Conservation (phyloP, 2,113 vertebrate species). For the Polypterus senegalus region DNA sequence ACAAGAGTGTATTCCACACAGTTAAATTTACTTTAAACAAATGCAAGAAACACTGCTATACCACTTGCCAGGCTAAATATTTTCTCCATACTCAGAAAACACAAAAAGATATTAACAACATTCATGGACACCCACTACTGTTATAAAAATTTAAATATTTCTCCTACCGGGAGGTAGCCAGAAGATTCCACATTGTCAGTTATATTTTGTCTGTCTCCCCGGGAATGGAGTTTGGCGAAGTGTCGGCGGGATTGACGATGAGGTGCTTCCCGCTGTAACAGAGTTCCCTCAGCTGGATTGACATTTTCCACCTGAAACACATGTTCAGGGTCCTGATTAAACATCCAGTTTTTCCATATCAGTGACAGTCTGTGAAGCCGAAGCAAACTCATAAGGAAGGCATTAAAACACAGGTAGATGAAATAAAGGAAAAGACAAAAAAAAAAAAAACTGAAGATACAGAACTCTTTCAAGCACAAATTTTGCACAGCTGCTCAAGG, state of each 20-base stretch:
- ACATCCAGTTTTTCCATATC: slow-evolving; percentile 78
- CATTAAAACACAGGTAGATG: too few relatives aligned
- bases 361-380: slow-evolving; percentile 58
- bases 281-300: slow-evolving; percentile 68
- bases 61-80: too few relatives aligned
- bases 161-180: slow-evolving; percentile 55
- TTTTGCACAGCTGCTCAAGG: too few relatives aligned
- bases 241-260: slow-evolving; percentile 66
- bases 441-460: neutral
- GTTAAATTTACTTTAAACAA: too few relatives aligned
- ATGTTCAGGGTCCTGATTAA: slow-evolving; percentile 68
- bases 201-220: slow-evolving; percentile 77
- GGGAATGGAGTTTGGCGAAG: slow-evolving; percentile 70
- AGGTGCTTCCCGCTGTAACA: slow-evolving; percentile 66
- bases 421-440: slow-evolving; percentile 1
- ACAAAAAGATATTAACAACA: too few relatives aligned
- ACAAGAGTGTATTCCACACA: too few relatives aligned
- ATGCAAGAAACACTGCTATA: too few relatives aligned
- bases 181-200: slow-evolving; percentile 63
- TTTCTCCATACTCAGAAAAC: too few relatives aligned
- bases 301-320: slow-evolving; percentile 88
- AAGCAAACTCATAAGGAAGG: slow-evolving; percentile 56
- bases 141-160: too few relatives aligned
- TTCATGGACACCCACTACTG: too few relatives aligned
- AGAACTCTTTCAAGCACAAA: slow-evolving; percentile 12